Conservation (phyloP, 2,797 vertebrate species). For the Mallotus villosus region DNA sequence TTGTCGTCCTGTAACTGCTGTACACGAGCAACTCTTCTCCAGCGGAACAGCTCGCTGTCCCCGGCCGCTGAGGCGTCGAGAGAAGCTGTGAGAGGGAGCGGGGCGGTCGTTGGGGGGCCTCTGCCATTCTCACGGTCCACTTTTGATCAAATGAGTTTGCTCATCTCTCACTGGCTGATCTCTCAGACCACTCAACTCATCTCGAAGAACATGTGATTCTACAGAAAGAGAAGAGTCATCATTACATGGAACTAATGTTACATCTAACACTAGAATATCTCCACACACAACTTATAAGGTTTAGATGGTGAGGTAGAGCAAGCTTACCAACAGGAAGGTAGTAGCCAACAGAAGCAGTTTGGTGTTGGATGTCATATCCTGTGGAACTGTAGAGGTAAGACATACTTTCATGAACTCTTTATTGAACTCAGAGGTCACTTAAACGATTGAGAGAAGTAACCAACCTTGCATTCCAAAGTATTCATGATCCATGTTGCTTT, state of each 20-base stretch:
- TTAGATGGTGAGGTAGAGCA: too few relatives aligned
- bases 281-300: too few relatives aligned
- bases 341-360: slow-evolving; percentile 75
- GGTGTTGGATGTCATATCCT: slow-evolving; percentile 61
- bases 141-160: not conserved
- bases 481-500: slow-evolving; percentile 81
- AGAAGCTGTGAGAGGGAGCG: not conserved
- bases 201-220: slow-evolving; percentile 84
- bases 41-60: not conserved
- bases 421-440: not conserved
- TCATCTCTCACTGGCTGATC: not conserved
- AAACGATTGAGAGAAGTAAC: slow-evolving; percentile 29
- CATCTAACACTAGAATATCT: too few relatives aligned
- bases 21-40: not conserved
- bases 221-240: slow-evolving; percentile 27
- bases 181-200: slow-evolving; percentile 69
- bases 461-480: slow-evolving; percentile 81
- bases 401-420: not conserved
- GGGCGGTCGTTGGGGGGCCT: not conserved
- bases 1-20: not conserved
- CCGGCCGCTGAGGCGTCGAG: not conserved
- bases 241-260: too few relatives aligned
- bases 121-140: slow-evolving; percentile 1
- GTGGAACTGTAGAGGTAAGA: slow-evolving; percentile 62
- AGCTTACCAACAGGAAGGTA: slow-evolving; percentile 76